Base-by-base conservation (phyloP, 2,113 vertebrate genomes). In the Bambusicola thoracicus region DNA sequence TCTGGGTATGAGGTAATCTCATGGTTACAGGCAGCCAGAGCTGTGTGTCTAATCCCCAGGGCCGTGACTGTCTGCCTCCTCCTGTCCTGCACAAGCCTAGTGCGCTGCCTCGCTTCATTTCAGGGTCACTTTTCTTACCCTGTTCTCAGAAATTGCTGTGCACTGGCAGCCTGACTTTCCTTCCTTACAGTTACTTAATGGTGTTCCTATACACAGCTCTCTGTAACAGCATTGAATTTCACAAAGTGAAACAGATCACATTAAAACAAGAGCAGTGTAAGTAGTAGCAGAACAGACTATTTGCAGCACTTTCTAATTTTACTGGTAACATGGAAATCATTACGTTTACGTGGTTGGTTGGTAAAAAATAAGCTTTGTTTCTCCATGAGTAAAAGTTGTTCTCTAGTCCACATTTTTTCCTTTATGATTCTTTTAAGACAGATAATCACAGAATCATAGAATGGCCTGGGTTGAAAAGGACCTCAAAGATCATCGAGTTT, bases 281-380 rank as follows among this genome's bases (percentile, higher is more conserved):
- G 9, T 78, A 53, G 56, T 83, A 94, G 24, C 40, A 82, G 69
- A 94, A 84, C 43, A 88, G 30, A 29, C 29, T 63, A 27, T 12
- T 92, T 72, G 32, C 46, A 87, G 27, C n/a, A 30, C 30, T 49
- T 84, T 59, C 3, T 25, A 41, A 15, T 70, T 87, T 67, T 81
- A 59, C n/a, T 44, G 29, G 29, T 53, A 48, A 53, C 22, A 73
- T 0, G 5, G 48, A 89, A 88, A 62, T 86, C 51, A 70, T 62
- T 59, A 41, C 9, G 10, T 72, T 75, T 67, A 62, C 0, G 0
- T 53, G n/a, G 21, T 32, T 29, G 36, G 30, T 82, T 74, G 58
- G n/a, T n/a, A n/a, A 80, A 92, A 92, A 92, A 69, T 53, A 62
- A 68, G 10, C 24, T 83, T 44, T 79, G 46, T 19, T 92, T 67